Evolutionary conservation across 1,140 invertebrate species (phyloP).

Genomic region (Araneus ventricosus): DNA sequence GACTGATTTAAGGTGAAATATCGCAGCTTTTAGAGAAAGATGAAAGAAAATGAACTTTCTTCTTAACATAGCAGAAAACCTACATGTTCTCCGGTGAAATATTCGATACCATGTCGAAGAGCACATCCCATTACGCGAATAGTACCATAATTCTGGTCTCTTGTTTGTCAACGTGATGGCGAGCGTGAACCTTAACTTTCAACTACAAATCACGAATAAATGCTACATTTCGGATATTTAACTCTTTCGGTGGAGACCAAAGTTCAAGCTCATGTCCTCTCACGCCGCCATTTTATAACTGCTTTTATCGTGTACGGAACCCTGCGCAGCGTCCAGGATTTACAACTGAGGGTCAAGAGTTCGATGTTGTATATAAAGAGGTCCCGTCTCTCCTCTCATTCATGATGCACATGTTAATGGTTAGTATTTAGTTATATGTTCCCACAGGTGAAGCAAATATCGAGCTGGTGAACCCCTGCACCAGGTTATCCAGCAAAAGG

Average conservation of each 20-base stretch:
- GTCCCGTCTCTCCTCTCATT: background rate
- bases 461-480: no score
- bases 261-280: slow-evolving; percentile 6
- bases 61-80: background rate
- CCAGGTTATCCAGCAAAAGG: no score
- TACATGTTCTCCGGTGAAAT: background rate
- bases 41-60: background rate
- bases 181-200: slow-evolving; percentile 6
- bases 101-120: background rate
- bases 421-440: background rate
- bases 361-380: background rate
- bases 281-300: slow-evolving; percentile 17
- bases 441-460: background rate
- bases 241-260: background rate
- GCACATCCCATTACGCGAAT: background rate
- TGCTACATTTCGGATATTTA: slow-evolving; percentile 22
- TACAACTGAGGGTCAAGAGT: background rate
- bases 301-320: background rate
- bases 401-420: slow-evolving; percentile 24
- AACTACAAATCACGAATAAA: slow-evolving; percentile 2
- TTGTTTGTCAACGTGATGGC: slow-evolving; percentile 8
- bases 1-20: no score
- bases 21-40: no score
- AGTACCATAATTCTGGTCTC: background rate
- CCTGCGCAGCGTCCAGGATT: background rate